Conservation (phyloP, 2,113 vertebrate genomes). For the Nycticorax nycticorax region DNA sequence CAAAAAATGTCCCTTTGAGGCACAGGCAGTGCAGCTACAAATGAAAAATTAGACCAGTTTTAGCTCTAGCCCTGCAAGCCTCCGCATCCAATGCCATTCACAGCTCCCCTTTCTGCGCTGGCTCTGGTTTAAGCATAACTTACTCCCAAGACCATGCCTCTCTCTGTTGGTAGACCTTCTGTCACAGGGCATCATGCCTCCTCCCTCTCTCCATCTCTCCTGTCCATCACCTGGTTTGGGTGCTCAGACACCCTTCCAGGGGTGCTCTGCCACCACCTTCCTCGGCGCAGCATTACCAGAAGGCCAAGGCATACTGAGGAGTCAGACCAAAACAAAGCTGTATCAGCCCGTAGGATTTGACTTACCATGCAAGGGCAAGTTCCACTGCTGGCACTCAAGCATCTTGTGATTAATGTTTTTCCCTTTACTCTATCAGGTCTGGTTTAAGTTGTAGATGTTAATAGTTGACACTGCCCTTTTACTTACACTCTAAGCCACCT, state of each 20-base stretch:
- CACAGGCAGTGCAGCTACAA: background rate
- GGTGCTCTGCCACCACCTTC: background rate
- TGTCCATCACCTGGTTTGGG: background rate
- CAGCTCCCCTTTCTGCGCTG: background rate
- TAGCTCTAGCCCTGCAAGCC: background rate
- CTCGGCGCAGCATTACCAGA: background rate
- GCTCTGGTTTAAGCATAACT: background rate
- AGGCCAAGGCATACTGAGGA: fast-evolving
- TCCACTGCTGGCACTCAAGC: background rate
- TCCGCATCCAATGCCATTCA: background rate
- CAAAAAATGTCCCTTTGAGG: background rate
- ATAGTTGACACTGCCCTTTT: background rate
- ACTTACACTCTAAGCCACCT: background rate
- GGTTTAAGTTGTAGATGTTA: background rate
- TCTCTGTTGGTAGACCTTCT: background rate
- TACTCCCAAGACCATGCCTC: background rate
- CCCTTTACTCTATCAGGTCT: background rate
- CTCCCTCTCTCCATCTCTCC: background rate
- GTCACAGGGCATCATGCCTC: background rate
- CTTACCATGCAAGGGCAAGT: background rate
- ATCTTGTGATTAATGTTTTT: background rate
- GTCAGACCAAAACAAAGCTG: background rate
- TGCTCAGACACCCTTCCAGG: background rate
- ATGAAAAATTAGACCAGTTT: background rate
- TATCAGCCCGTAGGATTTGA: background rate